Conservation (phyloP, 2,113 vertebrate species). For the Odontesthes bonariensis region DNA sequence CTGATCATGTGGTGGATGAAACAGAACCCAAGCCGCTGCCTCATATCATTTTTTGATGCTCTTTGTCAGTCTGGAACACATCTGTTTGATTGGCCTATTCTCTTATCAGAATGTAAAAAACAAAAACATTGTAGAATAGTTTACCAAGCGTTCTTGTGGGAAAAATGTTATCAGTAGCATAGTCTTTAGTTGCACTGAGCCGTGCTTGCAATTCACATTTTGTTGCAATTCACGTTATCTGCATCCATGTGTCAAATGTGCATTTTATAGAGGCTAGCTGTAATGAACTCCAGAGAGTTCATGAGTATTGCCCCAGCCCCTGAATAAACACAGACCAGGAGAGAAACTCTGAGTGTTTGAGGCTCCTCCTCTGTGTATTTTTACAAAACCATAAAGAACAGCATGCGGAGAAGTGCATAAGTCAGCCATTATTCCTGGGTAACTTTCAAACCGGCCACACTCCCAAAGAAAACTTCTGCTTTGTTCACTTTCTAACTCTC, state of each 20-base stretch:
- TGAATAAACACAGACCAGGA: constrained; percentile 66
- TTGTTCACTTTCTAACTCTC: constrained; percentile 50
- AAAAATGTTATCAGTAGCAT: background rate
- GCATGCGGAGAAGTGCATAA: constrained; percentile 63
- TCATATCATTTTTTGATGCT: constrained; percentile 10
- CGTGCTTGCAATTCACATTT: constrained; percentile 9
- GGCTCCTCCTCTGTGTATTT: constrained; percentile 73
- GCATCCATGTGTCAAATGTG: constrained; percentile 47
- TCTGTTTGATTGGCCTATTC: constrained; percentile 10
- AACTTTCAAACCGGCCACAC: constrained; percentile 42
- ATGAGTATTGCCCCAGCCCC: constrained; percentile 36
- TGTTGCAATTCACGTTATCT: constrained; percentile 24
- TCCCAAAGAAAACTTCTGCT: constrained; percentile 56
- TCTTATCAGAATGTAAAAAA: background rate
- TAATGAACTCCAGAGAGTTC: constrained; percentile 50
- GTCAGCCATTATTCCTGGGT: constrained; percentile 69
- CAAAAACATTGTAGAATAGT: background rate
- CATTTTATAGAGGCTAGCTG: constrained; percentile 32
- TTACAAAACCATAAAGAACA: constrained; percentile 72
- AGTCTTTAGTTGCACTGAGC: constrained; percentile 1
- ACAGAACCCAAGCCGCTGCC: background rate
- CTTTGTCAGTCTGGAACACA: background rate
- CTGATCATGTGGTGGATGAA: constrained; percentile 29
- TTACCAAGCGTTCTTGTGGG: background rate
- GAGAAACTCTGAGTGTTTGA: constrained; percentile 59